A percentile compares a stretch with the other conserved stretches of the same genome.
Evolutionary conservation across 2,888 invertebrate species (phyloP).

Genomic region (Augiades crinisus): DNA sequence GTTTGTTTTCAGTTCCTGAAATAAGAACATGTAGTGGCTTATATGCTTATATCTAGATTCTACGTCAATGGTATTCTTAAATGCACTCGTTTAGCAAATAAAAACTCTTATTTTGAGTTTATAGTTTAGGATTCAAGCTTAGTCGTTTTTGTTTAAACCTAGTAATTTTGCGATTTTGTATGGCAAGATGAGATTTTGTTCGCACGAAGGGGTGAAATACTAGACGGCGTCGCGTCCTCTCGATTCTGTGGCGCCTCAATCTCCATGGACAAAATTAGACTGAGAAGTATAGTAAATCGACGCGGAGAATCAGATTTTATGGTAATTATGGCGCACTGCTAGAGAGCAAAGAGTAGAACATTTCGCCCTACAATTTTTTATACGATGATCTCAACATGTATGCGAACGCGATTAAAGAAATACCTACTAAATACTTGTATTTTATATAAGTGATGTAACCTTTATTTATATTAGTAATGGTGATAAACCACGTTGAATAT

Average conservation of each 20-base stretch:
- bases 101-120: too few species aligned
- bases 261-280: background rate
- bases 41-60: too few species aligned
- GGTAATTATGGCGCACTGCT: background rate
- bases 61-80: too few species aligned
- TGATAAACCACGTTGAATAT: background rate
- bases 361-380: background rate
- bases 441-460: background rate
- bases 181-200: background rate
- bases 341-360: background rate
- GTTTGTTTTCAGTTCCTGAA: constrained; percentile 1
- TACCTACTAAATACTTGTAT: background rate
- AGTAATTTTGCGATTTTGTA: too few species aligned
- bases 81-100: too few species aligned
- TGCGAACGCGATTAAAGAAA: background rate
- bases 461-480: background rate
- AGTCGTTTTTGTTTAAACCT: too few species aligned
- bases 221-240: background rate
- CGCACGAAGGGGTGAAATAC: background rate
- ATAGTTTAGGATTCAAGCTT: too few species aligned
- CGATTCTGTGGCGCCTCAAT: background rate
- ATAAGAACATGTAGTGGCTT: too few species aligned
- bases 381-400: constrained; percentile 6
- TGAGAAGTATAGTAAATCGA: too few species aligned
- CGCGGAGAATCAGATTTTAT: background rate